Evolutionary conservation across 2,888 invertebrate species (phyloP).

Genomic region (Ophraella communa): DNA sequence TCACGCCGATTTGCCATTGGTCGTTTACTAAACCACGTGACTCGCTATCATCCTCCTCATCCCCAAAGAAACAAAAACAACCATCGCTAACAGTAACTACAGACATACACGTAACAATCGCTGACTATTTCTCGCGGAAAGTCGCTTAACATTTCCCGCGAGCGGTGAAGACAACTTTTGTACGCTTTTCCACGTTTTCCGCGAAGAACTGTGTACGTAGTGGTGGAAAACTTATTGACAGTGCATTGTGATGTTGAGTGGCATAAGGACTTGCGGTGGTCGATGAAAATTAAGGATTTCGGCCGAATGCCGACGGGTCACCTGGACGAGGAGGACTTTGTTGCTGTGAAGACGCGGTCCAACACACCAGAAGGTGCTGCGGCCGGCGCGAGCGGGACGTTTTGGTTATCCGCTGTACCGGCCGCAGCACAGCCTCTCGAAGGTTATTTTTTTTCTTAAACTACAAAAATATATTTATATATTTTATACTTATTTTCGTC

Average conservation of each 20-base stretch:
- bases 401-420: slow-evolving; percentile 71
- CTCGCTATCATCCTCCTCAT: slow-evolving; percentile 60
- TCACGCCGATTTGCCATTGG: slow-evolving; percentile 57
- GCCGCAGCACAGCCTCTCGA: slow-evolving; percentile 58
- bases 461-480: neutral
- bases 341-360: slow-evolving; percentile 73
- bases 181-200: neutral
- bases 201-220: neutral
- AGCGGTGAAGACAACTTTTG: neutral
- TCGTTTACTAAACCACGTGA: slow-evolving; percentile 56
- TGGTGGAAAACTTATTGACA: slow-evolving; percentile 21
- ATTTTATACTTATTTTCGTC: neutral
- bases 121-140: slow-evolving; percentile 58
- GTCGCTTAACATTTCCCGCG: slow-evolving; percentile 46
- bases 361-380: slow-evolving; percentile 70
- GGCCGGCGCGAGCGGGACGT: slow-evolving; percentile 66
- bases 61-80: slow-evolving; percentile 63
- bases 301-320: slow-evolving; percentile 60
- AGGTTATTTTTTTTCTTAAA: slow-evolving; percentile 20
- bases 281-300: slow-evolving; percentile 56
- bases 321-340: slow-evolving; percentile 66
- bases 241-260: slow-evolving; percentile 38
- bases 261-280: slow-evolving; percentile 35
- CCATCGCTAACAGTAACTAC: slow-evolving; percentile 60
- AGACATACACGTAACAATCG: slow-evolving; percentile 60